phyloP scores from a whole-genome alignment of 2,797 vertebrate genomes.

The Sebastes itinus region DNA sequence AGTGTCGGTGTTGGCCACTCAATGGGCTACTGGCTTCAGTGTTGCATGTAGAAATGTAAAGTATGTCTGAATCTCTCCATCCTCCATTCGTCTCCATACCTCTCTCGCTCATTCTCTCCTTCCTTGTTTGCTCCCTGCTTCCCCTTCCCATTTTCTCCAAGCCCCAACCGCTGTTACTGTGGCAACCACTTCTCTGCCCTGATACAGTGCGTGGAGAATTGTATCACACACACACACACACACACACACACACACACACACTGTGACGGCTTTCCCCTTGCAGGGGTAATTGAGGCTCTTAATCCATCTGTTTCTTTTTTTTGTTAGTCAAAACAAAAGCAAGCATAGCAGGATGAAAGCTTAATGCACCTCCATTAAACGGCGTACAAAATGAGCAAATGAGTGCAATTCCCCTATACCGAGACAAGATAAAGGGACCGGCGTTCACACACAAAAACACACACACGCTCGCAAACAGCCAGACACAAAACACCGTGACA shows the following conservation, averaged over 20 bases:
- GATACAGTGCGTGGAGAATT: conserved; percentile 51
- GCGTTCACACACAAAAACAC: conserved; percentile 11
- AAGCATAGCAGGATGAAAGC: conserved; percentile 50
- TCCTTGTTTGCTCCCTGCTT: conserved; percentile 35
- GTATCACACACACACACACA: conserved; percentile 29
- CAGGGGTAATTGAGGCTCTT: conserved; percentile 75
- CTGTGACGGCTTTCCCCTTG: conserved; percentile 33
- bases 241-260: conserved; percentile 16
- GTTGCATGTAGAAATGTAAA: background rate
- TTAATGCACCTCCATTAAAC: conserved; percentile 61
- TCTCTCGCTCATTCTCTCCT: background rate
- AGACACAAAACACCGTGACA: background rate
- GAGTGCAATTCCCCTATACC: conserved; percentile 23
- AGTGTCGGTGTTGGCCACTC: background rate
- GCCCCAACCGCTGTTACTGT: conserved; percentile 68
- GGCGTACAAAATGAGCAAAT: conserved; percentile 53
- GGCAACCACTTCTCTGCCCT: conserved; percentile 76
- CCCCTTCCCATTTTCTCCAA: conserved; percentile 39
- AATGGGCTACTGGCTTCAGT: background rate
- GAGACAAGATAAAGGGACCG: conserved; percentile 31
- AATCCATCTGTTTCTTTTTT: conserved; percentile 72
- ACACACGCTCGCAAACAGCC: background rate
- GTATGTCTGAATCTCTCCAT: background rate
- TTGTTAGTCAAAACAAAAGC: conserved; percentile 72
- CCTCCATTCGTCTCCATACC: conserved; percentile 2